phyloP scores from a whole-genome alignment of 2,888 invertebrate species.

The Mystacides longicornis region DNA sequence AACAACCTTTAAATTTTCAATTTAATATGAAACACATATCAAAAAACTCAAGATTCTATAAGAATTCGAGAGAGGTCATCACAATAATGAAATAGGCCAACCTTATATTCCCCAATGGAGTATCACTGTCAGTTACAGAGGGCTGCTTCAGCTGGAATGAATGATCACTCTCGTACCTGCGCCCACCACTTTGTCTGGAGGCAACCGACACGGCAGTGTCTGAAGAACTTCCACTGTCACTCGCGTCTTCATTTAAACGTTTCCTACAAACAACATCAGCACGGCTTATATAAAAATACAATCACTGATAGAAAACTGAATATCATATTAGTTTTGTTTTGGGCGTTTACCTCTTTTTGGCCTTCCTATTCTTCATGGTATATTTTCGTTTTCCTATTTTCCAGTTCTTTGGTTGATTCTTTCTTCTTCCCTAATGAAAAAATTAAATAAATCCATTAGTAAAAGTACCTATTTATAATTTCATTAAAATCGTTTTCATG shows the following conservation, averaged over 20 bases:
- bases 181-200: slow-evolving; percentile 21
- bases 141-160: slow-evolving; percentile 38
- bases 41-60: too few species aligned
- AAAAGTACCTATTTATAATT: too few species aligned
- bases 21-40: too few species aligned
- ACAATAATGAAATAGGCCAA: too few species aligned
- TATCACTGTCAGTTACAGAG: slow-evolving; percentile 27
- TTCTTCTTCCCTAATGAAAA: slow-evolving; percentile 22
- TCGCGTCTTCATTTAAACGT: slow-evolving; percentile 15
- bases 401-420: slow-evolving; percentile 24
- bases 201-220: slow-evolving; percentile 24
- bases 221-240: slow-evolving; percentile 27
- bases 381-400: slow-evolving; percentile 20
- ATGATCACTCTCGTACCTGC: slow-evolving; percentile 42
- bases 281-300: too few species aligned
- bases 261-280: slow-evolving; percentile 14
- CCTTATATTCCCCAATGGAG: slow-evolving; percentile 23
- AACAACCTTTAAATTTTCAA: too few species aligned
- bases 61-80: too few species aligned
- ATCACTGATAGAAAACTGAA: too few species aligned
- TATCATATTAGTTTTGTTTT: not conserved
- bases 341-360: slow-evolving; percentile 21
- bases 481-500: too few species aligned
- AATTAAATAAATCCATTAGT: too few species aligned
- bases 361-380: slow-evolving; percentile 21